Evolutionary conservation across 2,113 vertebrate genomes (phyloP), one percentile per base, ranked within the genome.

Genomic region (Ammodytes dubius): DNA sequence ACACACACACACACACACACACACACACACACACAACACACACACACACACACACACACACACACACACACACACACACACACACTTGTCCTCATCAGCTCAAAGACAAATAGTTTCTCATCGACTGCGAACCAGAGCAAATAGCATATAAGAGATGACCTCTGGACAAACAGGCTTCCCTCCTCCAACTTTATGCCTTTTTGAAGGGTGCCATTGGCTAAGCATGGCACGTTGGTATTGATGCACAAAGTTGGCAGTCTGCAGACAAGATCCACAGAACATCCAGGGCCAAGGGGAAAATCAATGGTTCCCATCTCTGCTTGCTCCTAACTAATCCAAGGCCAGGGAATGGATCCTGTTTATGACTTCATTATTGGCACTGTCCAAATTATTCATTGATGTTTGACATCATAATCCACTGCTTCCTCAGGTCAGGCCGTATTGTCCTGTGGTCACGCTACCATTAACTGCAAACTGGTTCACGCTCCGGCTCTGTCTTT

Each of bases 181-280:
- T 19, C 52, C 70, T 50, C 60, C 70, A 57, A 27, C 14, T 45
- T 39, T 65, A 57, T 9, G 14, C 46, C 71, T 77, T 93, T 27
- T 93, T 89, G 88, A 92, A 92, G 87, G 85, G 70, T 86, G 84
- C 74, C 71, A 90, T 92, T 91, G 88, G 75, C 47, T 52, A 92
- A 84, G 82, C 93, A 6, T 56, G 58, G 88, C 93, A 93, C 87
- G 91, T 92, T 77, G 60, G 87, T 92, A 94, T 94, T 86, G 93
- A 93, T 82, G 87, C 78, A 68, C 82, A 65, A 78, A 89, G 89
- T 93, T 92, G 90, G 91, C 90, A 93, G 92, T 93, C 91, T 85
- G 80, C 83, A 86, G 89, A 87, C 82, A 52, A 79, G 89, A 91
- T 88, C 86, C 89, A 79, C 82, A 78, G 61, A 87, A 90, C 82